Evolutionary conservation across 2,888 invertebrate genomes (phyloP), one percentile per base, ranked within the genome.

Genomic region (Eupithecia vulgata): DNA sequence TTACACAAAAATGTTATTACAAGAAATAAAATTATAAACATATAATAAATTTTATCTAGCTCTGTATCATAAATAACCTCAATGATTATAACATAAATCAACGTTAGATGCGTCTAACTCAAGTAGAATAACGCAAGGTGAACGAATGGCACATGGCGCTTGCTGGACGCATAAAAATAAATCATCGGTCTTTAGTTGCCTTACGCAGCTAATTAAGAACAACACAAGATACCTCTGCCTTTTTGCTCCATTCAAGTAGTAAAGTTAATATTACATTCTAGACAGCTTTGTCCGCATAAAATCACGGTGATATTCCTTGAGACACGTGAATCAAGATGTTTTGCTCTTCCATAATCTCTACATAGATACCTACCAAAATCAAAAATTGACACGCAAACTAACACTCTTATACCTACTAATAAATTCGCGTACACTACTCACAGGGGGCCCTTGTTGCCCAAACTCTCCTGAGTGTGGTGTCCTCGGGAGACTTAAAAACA

Each of bases 71-170:
- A 80, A 78, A 80, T 76, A 78, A 76, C 74, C 64, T 69, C 72
- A 74, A 78, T 80, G 78, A 78, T 78, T 78, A 76, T 75, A 80
- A 73, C 77, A 78, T 80, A 80, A 80, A 78, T 78, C 78, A 78
- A 77, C 68, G 76, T 78, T 76, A 78, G 78, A 76, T 76, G 80
- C 79, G 75, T 79, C 76, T 79, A 78, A 76, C 78, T 80, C 80
- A 74, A 72, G 77, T 74, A 74, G 76, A 76, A 75, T 78, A 79
- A 73, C 66, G 73, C 74, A 77, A 80, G 78, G 78, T 71, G 73
- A 79, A 77, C 76, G 76, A 79, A 76, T 79, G 68, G 70, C 73
- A 73, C 73, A 74, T 77, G 76, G 80, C 77, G 77, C 77, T 78
- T 71, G 67, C 67, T 59, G 34, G 71, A 68, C 67, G 71, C 67